Conservation (phyloP, 92 coral and sea anemone species). For the Umimayanthus chanpuru region DNA sequence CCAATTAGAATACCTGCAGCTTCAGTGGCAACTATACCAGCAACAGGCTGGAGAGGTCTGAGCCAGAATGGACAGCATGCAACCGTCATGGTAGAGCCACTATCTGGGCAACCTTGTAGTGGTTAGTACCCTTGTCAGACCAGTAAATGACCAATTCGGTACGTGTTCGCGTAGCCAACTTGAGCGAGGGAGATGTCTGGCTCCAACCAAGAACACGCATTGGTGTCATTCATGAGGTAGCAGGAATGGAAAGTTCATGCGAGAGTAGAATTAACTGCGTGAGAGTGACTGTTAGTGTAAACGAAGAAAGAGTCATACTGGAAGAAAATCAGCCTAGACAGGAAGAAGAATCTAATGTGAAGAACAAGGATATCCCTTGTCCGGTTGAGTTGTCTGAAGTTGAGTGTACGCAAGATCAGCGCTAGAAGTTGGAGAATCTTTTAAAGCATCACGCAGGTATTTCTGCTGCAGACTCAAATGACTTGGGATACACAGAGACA, state of each 20-base stretch:
- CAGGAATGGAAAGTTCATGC: slow-evolving; percentile 20
- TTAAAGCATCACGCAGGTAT: slow-evolving; percentile 14
- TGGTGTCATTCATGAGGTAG: too few species aligned
- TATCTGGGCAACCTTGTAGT: slow-evolving; percentile 15
- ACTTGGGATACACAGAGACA: too few species aligned
- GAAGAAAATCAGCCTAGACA: not conserved
- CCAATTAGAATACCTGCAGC: not conserved
- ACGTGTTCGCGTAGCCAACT: too few species aligned
- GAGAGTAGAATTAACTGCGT: slow-evolving; percentile 12
- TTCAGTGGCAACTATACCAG: too few species aligned
- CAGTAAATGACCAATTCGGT: too few species aligned
- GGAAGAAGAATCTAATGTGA: not conserved
- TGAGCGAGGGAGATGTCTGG: too few species aligned
- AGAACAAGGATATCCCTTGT: too few species aligned
- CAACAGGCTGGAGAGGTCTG: not conserved
- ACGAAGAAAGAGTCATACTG: slow-evolving; percentile 35
- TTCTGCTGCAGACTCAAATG: too few species aligned
- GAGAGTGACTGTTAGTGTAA: slow-evolving; percentile 49
- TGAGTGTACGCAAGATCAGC: too few species aligned
- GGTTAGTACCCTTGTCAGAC: slow-evolving; percentile 45
- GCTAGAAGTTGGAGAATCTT: slow-evolving; percentile 34
- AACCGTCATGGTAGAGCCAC: too few species aligned
- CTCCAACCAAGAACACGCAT: too few species aligned
- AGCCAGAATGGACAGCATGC: not conserved
- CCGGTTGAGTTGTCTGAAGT: too few species aligned